Base-by-base conservation (phyloP, 2,797 vertebrate genomes). In the Melanogrammus aeglefinus region DNA sequence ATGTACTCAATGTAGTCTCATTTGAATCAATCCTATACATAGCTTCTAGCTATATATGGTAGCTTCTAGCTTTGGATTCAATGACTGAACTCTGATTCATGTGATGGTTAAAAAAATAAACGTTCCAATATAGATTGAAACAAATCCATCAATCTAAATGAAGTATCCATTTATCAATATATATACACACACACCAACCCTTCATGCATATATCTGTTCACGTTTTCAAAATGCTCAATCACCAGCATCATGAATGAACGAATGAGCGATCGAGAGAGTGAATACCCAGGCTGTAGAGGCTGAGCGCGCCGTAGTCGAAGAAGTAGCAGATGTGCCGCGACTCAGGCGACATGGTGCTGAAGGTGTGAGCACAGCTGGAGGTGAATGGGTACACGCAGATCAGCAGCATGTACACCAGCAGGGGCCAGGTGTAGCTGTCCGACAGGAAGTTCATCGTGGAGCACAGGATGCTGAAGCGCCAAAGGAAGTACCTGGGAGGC, bases 301-400 rank as follows among this genome's bases (percentile, higher is more conserved):
- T 95, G 77, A 95, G 93, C 0, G 95, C 95, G 12, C 93, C 95
- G 5, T 96, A 96, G 88, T 96, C 95, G 6, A 96, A 94, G 92
- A 96, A 96, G 90, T 94, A 96, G 90, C 95, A 96, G 92, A 96
- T 94, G 91, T 96, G 95, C 0, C 95, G 91, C 0, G 93, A 93
- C 76, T 93, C 91, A 0, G 93, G 80, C 0, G 95, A 96, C 95
- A 96, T 96, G 86, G 94, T 93, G 92, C 95, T 96, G 92, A 96
- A 96, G 88, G 93, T 95, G 91, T 96, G 95, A 0, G 95, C 95
- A 0, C 94, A 94, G 91, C 94, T 93, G 91, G 95, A 96, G 74
- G 94, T 95, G 90, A 96, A 94, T 74, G 95, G 95, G 87, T 96
- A 96, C n/a, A 96, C 71, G 79, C 95, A 96, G 89, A 95, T 92